phyloP scores from a whole-genome alignment of 1,140 invertebrate genomes.

The Drosophila pectinifera region DNA sequence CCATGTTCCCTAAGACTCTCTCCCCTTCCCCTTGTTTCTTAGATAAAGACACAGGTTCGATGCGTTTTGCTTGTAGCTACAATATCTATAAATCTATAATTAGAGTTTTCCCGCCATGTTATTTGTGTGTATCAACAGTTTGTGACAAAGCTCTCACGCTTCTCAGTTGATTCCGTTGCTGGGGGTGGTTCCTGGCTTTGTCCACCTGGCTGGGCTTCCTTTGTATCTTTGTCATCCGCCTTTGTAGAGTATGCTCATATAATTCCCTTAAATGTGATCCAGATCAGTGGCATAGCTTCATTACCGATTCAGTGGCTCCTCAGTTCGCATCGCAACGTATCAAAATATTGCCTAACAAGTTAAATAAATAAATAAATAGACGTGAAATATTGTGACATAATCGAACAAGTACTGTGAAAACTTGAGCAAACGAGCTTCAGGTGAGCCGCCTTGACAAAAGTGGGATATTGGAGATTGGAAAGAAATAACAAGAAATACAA shows the following conservation, averaged over 20 bases:
- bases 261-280: slow-evolving; percentile 56
- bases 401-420: slow-evolving; percentile 30
- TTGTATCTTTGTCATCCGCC: slow-evolving; percentile 49
- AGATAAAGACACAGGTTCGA: slow-evolving; percentile 65
- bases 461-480: slow-evolving; percentile 13
- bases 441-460: slow-evolving; percentile 16
- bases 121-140: slow-evolving; percentile 27
- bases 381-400: slow-evolving; percentile 27
- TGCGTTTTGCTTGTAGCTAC: slow-evolving; percentile 54
- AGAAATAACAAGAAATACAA: slow-evolving; percentile 10
- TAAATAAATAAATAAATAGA: slow-evolving; percentile 26
- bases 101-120: slow-evolving; percentile 49
- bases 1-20: slow-evolving; percentile 8
- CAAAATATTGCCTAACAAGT: slow-evolving; percentile 2
- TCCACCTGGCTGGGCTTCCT: slow-evolving; percentile 36
- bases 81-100: slow-evolving; percentile 78
- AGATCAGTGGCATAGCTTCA: slow-evolving; percentile 42
- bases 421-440: slow-evolving; percentile 20
- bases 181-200: slow-evolving; percentile 46
- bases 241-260: slow-evolving; percentile 19
- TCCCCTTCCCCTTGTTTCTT: slow-evolving; percentile 21
- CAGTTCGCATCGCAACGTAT: slow-evolving; percentile 30
- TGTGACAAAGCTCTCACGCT: slow-evolving; percentile 38
- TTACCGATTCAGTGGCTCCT: slow-evolving; percentile 49
- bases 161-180: slow-evolving; percentile 11